Base-by-base conservation (phyloP, 2,888 invertebrate genomes). In the Exephanes ischioxanthus region DNA sequence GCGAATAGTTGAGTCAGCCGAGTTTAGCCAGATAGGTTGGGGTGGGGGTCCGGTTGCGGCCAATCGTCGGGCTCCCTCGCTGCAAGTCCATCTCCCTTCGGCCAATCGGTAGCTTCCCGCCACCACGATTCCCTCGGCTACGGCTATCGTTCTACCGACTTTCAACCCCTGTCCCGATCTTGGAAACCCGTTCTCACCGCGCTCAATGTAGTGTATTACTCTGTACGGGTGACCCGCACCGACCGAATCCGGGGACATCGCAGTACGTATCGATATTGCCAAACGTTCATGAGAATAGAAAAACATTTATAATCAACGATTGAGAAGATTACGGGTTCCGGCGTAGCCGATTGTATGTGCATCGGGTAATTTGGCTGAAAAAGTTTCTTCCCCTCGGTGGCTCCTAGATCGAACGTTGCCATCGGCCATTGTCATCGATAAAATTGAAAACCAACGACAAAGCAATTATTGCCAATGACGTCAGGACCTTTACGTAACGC, bases 1-100 rank as follows among this genome's bases (percentile, higher is more conserved):
- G 83, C 83, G 87, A 88, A 86, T 86, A 86, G 87, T 93, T 93
- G 92, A 92, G 92, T 93, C 92, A 93, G 93, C 92, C 92, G 89
- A 83, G 45, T 26, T 22, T 66, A n/a, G 48, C 11, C 1, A 14
- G 7, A 58, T 26, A 41, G 22, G 83, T 77, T 84, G 88, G 87
- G 90, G 90, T 55, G 53, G 89, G 90, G 91, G 89, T 87, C 78
- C 33, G 33, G 22, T 53, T 37, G 3, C 67, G 66, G 78, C 87
- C 87, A 88, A 88, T 88, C 82, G 75, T 26, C 33, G 67, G 2
- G 19, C 63, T 11, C 63, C 53, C 48, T 73, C 51, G 63, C 55
- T 80, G 77, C 83, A 80, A 86, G 80, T 80, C 68, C 86, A 80
- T 78, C 72, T 61, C 19, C 68, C 19, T 26, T 41, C 73, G 78